Conservation (phyloP, 2,888 invertebrate genomes). For the Brenthis daphne region DNA sequence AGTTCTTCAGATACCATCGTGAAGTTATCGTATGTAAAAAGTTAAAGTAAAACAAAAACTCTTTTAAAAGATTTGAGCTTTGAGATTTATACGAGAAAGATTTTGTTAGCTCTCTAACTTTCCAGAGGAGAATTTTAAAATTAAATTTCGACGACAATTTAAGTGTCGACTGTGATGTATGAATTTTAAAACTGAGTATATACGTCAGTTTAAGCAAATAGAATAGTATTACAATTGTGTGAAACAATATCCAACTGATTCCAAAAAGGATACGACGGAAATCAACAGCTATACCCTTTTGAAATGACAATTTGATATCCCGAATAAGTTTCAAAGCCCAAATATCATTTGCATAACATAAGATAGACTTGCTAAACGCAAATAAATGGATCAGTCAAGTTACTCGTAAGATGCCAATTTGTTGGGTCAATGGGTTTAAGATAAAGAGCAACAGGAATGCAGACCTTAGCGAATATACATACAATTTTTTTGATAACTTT, state of each 20-base stretch:
- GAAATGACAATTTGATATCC: conserved; percentile 28
- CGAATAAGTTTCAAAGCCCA: conserved; percentile 39
- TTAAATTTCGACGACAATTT: not conserved
- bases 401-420: conserved; percentile 66
- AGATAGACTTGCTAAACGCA: conserved; percentile 65
- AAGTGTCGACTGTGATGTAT: too few relatives aligned
- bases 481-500: conserved; percentile 52
- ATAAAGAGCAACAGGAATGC: conserved; percentile 61
- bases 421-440: conserved; percentile 66
- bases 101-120: conserved; percentile 6
- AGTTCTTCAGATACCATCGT: conserved; percentile 25
- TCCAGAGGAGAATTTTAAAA: not conserved
- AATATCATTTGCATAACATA: conserved; percentile 72
- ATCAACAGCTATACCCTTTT: conserved; percentile 14
- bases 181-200: not conserved
- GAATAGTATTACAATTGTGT: not conserved
- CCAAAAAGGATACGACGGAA: conserved; percentile 5
- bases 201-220: not conserved
- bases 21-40: conserved; percentile 23
- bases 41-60: conserved; percentile 17
- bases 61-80: conserved; percentile 19
- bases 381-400: conserved; percentile 72
- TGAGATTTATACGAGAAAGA: not conserved
- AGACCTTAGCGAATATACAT: conserved; percentile 54
- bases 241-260: not conserved